Evolutionary conservation across 2,113 vertebrate genomes (phyloP), one percentile per base, ranked within the genome.

Genomic region (Quiscalus mexicanus): DNA sequence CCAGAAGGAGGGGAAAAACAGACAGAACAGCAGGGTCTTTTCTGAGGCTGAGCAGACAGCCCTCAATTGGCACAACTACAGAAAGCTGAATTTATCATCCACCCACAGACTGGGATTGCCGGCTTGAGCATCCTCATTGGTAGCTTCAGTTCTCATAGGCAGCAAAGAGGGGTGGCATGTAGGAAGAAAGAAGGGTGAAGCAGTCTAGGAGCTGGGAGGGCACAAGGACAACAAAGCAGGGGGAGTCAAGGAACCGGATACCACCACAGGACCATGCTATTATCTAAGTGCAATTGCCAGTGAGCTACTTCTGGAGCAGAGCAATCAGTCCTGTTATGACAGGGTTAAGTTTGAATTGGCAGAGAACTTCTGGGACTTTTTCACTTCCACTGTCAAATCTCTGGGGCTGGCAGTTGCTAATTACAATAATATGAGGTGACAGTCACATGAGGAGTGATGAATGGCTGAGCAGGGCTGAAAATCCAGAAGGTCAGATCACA

Each of bases 281-380:
- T 53, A 10, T 68, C 55, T 75, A 41, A 17, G 16, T 33, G 11
- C 1, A 3, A 85, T 35, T n/a, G 30, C 33, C 31, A 21, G 52
- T 25, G 21, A 82, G 52, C 20, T 78, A 25, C 45, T 89, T 69
- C 49, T 59, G 62, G 39, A 50, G 41, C 17, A 70, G 28, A 16
- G 45, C 10, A 62, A 64, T 45, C 42, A 52, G 44, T 82, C 30
- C 60, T 71, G 80, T 68, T 78, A 47, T 15, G n/a, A 60, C 11
- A 56, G 84, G 47, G 90, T 96, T 96, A 93, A 93, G 90, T 93
- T 84, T 68, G 65, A 81, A 74, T 45, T 68, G 49, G 56, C 76
- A 82, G 39, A 78, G 30, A 79, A 60, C 23, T 92, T 67, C 69
- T 67, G 3, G 6, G 80, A 78, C 65, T 63, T 95, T 92, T 90